phyloP scores from a whole-genome alignment of 2,797 vertebrate genomes.

The Gymnoscopelus microlampas region DNA sequence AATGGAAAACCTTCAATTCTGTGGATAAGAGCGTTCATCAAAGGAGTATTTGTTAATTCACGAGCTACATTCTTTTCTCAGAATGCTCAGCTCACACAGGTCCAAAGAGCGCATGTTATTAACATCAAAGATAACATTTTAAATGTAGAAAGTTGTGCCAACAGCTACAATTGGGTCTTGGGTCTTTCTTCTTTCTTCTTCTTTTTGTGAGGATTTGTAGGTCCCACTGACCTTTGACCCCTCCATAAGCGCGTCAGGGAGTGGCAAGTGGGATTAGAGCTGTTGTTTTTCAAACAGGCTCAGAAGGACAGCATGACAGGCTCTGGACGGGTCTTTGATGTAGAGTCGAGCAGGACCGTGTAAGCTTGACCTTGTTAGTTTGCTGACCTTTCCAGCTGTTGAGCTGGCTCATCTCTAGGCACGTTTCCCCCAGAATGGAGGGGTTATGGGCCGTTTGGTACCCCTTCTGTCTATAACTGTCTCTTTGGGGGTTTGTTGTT shows the following conservation, averaged over 20 bases:
- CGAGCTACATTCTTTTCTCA: not conserved
- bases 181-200: conserved; percentile 9
- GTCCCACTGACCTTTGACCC: conserved; percentile 62
- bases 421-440: conserved; percentile 56
- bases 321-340: conserved; percentile 78
- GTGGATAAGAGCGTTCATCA: conserved; percentile 19
- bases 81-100: conserved; percentile 30
- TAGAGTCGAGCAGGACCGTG: conserved; percentile 53
- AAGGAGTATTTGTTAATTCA: conserved; percentile 35
- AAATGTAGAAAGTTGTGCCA: conserved; percentile 32
- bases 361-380: conserved; percentile 73
- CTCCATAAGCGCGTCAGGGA: conserved; percentile 42
- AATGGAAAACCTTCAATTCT: conserved; percentile 26
- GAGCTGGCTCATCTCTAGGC: conserved; percentile 57
- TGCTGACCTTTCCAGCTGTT: conserved; percentile 71
- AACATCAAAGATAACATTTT: conserved; percentile 59
- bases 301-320: conserved; percentile 50
- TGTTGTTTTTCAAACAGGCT: conserved; percentile 62
- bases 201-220: conserved; percentile 46
- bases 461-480: conserved; percentile 34
- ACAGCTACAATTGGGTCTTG: conserved; percentile 44
- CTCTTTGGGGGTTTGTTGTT: conserved; percentile 34
- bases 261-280: conserved; percentile 67
- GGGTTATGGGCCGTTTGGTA: conserved; percentile 58
- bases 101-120: conserved; percentile 36